These are phyloP conservation scores for Drosophila jambulina DNA, from an alignment of 1,140 invertebrate species.

Conservation along the genomic window DNA sequence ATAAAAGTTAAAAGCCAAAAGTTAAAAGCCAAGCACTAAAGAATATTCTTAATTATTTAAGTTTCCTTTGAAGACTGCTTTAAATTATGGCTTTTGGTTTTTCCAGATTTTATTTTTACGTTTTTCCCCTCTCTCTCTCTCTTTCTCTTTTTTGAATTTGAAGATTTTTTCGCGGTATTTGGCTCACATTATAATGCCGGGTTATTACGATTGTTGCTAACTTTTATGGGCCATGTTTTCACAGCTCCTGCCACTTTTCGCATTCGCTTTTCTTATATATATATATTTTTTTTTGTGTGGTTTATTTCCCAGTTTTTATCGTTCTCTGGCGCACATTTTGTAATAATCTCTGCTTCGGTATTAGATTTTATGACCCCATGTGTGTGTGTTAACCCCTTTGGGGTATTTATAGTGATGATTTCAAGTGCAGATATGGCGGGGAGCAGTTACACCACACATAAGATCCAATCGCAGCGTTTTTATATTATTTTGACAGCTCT, in stretches of 20 bases:
- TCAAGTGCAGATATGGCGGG: constrained; percentile 16
- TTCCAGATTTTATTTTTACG: not conserved
- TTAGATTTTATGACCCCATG: constrained; percentile 41
- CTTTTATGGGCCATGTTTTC: constrained; percentile 51
- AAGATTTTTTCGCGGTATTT: not conserved
- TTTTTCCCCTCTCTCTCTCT: not conserved
- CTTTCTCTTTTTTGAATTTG: not conserved
- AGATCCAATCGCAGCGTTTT: not conserved
- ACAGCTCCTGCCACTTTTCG: not conserved
- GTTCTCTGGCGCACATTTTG: constrained; percentile 51
- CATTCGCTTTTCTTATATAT: constrained; percentile 25
- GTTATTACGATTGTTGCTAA: constrained; percentile 19
- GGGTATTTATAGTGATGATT: constrained; percentile 71
- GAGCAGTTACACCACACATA: not conserved
- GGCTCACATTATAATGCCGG: constrained; percentile 10
- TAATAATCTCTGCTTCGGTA: constrained; percentile 60
- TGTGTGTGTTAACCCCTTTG: not conserved
- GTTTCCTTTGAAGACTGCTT: not conserved
- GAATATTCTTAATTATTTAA: not conserved
- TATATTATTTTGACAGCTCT: constrained; percentile 18
- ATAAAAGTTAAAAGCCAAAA: not conserved
- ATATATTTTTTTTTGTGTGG: constrained; percentile 12
- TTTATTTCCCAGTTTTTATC: constrained; percentile 38
- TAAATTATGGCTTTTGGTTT: not conserved
- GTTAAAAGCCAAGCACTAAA: not conserved